These are phyloP conservation scores for Leucophenga maculata DNA, from an alignment of 2,888 invertebrate genomes.

Conservation along the genomic window DNA sequence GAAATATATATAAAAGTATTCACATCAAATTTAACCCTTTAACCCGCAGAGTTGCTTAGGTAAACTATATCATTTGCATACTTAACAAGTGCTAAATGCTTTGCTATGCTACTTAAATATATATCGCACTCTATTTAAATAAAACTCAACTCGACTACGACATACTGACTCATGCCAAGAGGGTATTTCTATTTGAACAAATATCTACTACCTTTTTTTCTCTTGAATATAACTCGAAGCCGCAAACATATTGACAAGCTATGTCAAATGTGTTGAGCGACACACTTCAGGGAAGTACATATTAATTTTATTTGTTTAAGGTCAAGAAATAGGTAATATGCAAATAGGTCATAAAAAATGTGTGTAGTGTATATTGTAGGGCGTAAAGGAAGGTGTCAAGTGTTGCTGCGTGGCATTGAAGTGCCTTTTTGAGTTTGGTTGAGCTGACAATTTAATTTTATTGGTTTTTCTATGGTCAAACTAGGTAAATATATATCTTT, in stretches of 20 bases:
- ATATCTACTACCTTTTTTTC: constrained; percentile 21
- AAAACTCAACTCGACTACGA: no score
- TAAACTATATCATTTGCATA: not conserved
- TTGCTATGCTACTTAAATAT: no score
- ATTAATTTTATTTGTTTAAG: constrained; percentile 50
- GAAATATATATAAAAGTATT: no score
- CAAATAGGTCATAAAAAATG: constrained; percentile 51
- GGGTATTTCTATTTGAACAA: constrained; percentile 33
- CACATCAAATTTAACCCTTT: no score
- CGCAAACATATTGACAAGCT: not conserved
- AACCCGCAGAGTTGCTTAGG: no score
- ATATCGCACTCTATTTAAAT: no score
- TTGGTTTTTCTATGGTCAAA: constrained; percentile 22
- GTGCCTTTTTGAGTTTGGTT: constrained; percentile 26
- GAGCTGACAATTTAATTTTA: not conserved
- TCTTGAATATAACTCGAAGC: no score
- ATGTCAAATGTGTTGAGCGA: not conserved
- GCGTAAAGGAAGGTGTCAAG: constrained; percentile 48
- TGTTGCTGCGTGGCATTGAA: constrained; percentile 34
- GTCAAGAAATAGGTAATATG: constrained; percentile 42
- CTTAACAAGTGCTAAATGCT: constrained; percentile 23
- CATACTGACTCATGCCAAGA: constrained; percentile 2
- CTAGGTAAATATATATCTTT: constrained; percentile 28
- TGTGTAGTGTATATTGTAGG: constrained; percentile 26
- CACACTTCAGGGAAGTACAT: constrained; percentile 37